Evolutionary conservation across 1,140 invertebrate genomes (phyloP), one percentile per base, ranked within the genome.

Genomic region (Drosophila littoralis): DNA sequence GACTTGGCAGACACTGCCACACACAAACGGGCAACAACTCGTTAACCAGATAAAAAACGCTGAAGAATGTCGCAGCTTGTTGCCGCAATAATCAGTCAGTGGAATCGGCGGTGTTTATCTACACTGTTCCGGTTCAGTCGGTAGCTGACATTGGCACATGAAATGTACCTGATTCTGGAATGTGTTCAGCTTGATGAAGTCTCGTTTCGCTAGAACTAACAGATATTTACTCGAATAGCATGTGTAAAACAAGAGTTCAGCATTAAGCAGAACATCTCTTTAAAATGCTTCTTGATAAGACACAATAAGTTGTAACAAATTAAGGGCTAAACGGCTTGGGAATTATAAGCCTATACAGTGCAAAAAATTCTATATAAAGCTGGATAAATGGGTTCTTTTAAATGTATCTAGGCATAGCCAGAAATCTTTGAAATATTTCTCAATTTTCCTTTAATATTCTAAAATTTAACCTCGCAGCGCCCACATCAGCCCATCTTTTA

Each of bases 161-260:
- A 72, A 72, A 58, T 45, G 36, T 36, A 65, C 52, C 50, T 51
- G 63, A 36, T 67, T 32, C 66, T 57, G 61, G 57, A 50, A 71
- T 65, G 35, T 70, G 10, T 63, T 42, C 12, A n/a, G 28, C 13
- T 28, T 38, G 38, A 72, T 59, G 43, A 55, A 48, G 45, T 72
- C 36, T 55, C 52, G 54, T 58, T 66, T 66, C 69, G 69, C 69
- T 72, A 58, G 54, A 72, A 67, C 36, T 43, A 72, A 36, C 45
- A 52, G 9, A 22, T 51, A 36, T 32, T 28, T n/a, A 8, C 8
- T 6, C 13, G 10, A 43, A 51, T 48, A 13, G 10, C 60, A 46
- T 46, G 22, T 28, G 10, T 22, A 28, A 36, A 33, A 8, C 40
- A 9, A 32, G n/a, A 48, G 32, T 55, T 12, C 13, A 55, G 10